Evolutionary conservation across 2,888 invertebrate species (phyloP).

Genomic region (Dioctria linearis): DNA sequence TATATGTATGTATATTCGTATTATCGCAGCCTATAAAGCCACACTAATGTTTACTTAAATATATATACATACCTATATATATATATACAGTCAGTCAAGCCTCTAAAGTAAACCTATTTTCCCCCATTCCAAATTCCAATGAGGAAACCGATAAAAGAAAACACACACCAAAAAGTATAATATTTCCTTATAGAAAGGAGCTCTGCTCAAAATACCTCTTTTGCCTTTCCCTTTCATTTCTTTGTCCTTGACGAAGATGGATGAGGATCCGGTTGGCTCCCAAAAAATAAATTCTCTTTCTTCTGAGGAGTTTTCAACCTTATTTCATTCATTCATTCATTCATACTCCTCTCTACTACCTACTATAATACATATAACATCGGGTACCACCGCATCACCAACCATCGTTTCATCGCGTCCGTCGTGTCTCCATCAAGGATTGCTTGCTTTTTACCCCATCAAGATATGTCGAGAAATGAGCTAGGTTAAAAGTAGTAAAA

Average conservation of each 20-base stretch:
- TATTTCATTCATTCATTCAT: too few relatives aligned
- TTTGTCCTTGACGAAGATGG: constrained; percentile 48
- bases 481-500: constrained; percentile 45
- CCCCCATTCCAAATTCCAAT: not conserved
- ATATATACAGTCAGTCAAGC: too few relatives aligned
- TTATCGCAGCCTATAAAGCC: not conserved
- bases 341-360: too few relatives aligned
- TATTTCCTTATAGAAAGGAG: not conserved
- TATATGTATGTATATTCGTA: not conserved
- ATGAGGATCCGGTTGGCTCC: constrained; percentile 45
- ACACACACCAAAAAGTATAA: not conserved
- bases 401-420: too few relatives aligned
- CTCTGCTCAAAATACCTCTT: not conserved
- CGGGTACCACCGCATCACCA: too few relatives aligned
- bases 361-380: too few relatives aligned
- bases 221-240: constrained; percentile 9
- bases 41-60: not conserved
- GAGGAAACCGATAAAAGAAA: not conserved
- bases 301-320: too few relatives aligned
- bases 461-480: constrained; percentile 33
- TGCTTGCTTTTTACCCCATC: not conserved
- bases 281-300: not conserved
- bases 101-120: not conserved
- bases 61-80: not conserved
- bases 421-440: too few relatives aligned